These are phyloP conservation scores for Pantala flavescens DNA, from an alignment of 1,140 invertebrate genomes.

Conservation along the genomic window DNA sequence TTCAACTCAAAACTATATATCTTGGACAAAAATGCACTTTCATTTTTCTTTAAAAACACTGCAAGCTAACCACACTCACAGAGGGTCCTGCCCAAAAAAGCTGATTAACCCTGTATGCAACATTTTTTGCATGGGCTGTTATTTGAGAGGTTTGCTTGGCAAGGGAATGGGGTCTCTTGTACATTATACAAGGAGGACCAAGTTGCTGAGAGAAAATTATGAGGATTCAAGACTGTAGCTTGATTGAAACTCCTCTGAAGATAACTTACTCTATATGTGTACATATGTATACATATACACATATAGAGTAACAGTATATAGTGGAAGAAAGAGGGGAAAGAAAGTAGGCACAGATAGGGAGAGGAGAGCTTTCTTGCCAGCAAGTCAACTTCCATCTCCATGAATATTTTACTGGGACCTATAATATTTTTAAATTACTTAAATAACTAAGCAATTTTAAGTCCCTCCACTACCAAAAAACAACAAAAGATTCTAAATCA, in stretches of 20 bases:
- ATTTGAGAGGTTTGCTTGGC: not conserved
- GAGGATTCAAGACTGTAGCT: not conserved
- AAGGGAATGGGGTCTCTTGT: not conserved
- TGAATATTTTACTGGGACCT: not conserved
- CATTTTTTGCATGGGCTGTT: not conserved
- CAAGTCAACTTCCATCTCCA: not conserved
- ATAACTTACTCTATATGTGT: not conserved
- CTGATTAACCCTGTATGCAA: not conserved
- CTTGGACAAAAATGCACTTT: slow-evolving; percentile 4
- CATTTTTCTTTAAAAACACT: not conserved
- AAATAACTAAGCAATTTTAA: not conserved
- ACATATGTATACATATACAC: not conserved
- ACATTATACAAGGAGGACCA: not conserved
- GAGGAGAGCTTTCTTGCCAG: not conserved
- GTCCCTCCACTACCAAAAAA: not conserved
- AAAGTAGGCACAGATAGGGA: not conserved
- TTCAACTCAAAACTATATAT: slow-evolving; percentile 2
- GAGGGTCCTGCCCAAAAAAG: not conserved
- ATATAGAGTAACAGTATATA: not conserved
- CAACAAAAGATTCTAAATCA: not conserved
- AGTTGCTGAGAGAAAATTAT: not conserved
- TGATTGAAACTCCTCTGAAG: not conserved
- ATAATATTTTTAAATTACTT: not conserved
- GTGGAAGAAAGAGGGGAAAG: not conserved
- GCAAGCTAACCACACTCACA: not conserved